These are phyloP conservation scores for Phainopepla nitens DNA, from an alignment of 2,113 vertebrate genomes.

Conservation along the genomic window DNA sequence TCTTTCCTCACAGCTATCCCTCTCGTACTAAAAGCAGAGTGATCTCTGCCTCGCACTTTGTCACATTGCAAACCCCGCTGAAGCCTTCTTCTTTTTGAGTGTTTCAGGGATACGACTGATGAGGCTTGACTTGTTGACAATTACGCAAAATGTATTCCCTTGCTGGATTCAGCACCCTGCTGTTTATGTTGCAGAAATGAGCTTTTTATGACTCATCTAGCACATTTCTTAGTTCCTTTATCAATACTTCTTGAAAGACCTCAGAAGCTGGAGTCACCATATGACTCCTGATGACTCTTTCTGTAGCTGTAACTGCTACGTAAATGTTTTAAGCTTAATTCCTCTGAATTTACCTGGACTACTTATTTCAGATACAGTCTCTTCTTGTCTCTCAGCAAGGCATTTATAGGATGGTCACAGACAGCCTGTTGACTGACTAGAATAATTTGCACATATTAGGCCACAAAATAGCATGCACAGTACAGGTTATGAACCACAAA, in stretches of 20 bases:
- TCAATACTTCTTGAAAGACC: neutral
- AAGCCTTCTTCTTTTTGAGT: neutral
- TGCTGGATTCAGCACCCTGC: neutral
- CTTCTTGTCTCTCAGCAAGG: neutral
- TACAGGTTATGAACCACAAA: neutral
- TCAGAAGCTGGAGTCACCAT: neutral
- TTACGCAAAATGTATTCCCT: neutral
- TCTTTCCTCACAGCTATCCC: neutral
- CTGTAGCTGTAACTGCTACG: neutral
- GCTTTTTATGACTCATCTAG: neutral
- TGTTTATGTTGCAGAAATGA: neutral
- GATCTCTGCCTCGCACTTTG: rapidly evolving
- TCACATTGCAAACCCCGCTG: rapidly evolving
- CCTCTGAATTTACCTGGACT: neutral
- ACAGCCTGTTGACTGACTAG: neutral
- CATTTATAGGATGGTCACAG: neutral
- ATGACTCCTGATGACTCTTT: neutral
- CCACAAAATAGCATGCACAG: neutral
- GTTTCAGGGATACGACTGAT: neutral
- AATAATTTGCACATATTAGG: neutral
- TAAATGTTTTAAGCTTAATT: neutral
- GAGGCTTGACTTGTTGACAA: neutral
- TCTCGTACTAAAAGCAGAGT: neutral
- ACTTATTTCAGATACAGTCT: neutral
- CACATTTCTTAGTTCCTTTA: neutral